Evolutionary conservation across 2,888 invertebrate species (phyloP).

Genomic region (Cotesia congregata): DNA sequence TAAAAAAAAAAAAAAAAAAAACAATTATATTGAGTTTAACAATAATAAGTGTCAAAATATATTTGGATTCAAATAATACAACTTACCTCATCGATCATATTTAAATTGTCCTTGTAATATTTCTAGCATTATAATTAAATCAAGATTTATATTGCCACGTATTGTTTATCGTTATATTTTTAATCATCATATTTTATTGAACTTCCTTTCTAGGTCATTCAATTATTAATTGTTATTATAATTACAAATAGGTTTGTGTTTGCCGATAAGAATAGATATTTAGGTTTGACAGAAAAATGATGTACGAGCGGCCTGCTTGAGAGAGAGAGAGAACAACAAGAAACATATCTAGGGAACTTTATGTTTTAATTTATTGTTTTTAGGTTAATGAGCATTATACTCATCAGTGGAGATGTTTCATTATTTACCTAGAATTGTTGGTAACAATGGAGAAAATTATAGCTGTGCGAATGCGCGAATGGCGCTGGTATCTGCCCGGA

Average conservation of each 20-base stretch:
- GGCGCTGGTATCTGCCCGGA: not conserved
- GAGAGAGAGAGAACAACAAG: not conserved
- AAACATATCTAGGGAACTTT: not conserved
- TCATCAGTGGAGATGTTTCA: not conserved
- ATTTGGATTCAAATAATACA: not conserved
- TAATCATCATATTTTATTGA: conserved; percentile 10
- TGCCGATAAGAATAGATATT: conserved; percentile 39
- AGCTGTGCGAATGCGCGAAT: not conserved
- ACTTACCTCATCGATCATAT: conserved; percentile 11
- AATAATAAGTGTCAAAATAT: conserved; percentile 5
- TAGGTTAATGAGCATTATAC: not conserved
- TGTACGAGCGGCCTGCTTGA: conserved; percentile 35
- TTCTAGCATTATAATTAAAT: not conserved
- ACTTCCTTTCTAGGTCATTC: not conserved
- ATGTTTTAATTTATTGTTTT: not conserved
- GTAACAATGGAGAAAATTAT: no score
- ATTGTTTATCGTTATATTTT: not conserved
- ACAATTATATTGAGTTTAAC: not conserved
- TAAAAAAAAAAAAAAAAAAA: no score
- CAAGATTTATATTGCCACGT: not conserved
- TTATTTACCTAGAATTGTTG: not conserved
- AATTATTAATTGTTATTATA: conserved; percentile 15
- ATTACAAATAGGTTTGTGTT: conserved; percentile 38
- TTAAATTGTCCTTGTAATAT: conserved; percentile 1
- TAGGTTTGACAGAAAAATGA: conserved; percentile 48